Base-by-base conservation (phyloP, 2,113 vertebrate species). In the Meles meles region DNA sequence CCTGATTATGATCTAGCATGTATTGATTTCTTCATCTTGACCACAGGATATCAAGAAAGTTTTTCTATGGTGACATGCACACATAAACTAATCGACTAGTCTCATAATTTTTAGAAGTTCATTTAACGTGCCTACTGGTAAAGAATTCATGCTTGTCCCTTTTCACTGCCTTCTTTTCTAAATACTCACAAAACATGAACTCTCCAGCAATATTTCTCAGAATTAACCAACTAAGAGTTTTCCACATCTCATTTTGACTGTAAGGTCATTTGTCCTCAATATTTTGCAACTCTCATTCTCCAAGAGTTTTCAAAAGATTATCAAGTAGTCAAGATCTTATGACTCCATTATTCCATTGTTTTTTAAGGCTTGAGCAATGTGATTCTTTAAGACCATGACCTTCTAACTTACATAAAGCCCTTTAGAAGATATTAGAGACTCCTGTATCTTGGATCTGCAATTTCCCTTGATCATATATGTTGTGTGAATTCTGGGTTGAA, bases 401-500 rank as follows among this genome's bases (percentile, higher is more conserved):
- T 34, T 44, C 11, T 42, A 55, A 72, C 8, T 49, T 39, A 37
- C 21, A 6, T 13, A 85, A 79, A 55, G 11, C 27, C 2, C 27
- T 14, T 79, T 63, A n/a, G 8, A 11, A 77, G 7, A 94, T 97
- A 67, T 94, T 96, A 96, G 42, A 77, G 34, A 95, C 59, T 39
- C 11, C 5, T 95, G 13, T 94, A 59, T 44, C 59, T 83, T 83
- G 82, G 90, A 55, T 84, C 27, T n/a, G 47, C 61, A 61, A 25
- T 77, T 84, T 76, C 37, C 61, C 74, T 83, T 0, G 0, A 72
- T 65, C 20, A 31, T 52, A n/a, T 7, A 37, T 81, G 21, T 42
- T 39, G 25, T 44, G 0, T 57, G 20, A 0, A 39, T 84, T 90
- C n/a, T 23, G 47, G 6, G 4, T 63, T 86, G 37, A 83, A 82